Conservation (phyloP, 2,888 invertebrate species). For the Luperina nickerlii region DNA sequence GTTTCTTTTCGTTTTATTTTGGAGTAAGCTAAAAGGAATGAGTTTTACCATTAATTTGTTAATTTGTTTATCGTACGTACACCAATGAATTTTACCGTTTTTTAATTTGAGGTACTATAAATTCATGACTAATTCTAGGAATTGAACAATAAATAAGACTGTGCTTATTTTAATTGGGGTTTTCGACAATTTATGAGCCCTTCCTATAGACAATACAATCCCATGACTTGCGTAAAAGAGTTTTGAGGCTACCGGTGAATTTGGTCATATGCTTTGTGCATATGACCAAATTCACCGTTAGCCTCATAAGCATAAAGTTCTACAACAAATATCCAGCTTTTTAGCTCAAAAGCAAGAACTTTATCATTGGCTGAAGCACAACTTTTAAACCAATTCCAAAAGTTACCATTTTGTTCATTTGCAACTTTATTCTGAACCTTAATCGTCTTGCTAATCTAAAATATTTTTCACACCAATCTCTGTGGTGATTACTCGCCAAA, state of each 20-base stretch:
- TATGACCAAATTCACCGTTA: not conserved
- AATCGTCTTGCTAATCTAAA: conserved; percentile 38
- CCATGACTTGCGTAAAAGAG: not conserved
- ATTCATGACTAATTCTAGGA: not conserved
- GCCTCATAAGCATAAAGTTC: not conserved
- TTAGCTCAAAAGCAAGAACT: conserved; percentile 1
- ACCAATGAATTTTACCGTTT: not conserved
- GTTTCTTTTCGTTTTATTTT: conserved; percentile 22
- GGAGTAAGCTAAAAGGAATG: not conserved
- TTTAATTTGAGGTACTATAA: not conserved
- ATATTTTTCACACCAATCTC: conserved; percentile 48
- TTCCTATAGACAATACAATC: not conserved
- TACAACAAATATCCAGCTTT: not conserved
- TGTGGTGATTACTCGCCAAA: conserved; percentile 53
- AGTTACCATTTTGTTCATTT: conserved; percentile 30
- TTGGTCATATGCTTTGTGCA: too few relatives aligned
- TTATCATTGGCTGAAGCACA: conserved; percentile 5
- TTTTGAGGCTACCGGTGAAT: too few relatives aligned
- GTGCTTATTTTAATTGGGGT: not conserved
- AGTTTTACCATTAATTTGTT: not conserved
- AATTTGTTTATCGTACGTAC: not conserved
- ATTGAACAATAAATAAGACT: not conserved
- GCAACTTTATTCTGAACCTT: conserved; percentile 11
- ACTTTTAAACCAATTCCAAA: conserved; percentile 20
- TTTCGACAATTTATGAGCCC: not conserved